A percentile compares a stretch with the other conserved stretches of the same genome.
These are phyloP conservation scores for Gibbula magus DNA, from an alignment of 2,888 invertebrate genomes.

Conservation along the genomic window DNA sequence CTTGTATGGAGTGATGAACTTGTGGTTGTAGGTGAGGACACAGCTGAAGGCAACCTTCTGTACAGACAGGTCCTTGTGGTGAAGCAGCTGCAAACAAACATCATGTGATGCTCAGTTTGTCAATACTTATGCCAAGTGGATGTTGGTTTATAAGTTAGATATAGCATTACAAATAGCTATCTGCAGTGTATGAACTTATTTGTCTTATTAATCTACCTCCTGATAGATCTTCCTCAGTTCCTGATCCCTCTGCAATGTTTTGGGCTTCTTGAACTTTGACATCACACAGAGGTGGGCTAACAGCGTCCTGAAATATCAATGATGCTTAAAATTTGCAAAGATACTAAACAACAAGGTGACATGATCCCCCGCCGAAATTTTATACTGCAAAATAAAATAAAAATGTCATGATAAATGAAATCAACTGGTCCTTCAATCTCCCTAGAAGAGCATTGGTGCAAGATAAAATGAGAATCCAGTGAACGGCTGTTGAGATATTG, in stretches of 20 bases:
- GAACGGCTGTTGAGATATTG: too few species aligned
- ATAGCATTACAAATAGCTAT: too few species aligned
- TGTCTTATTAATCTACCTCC: constrained; percentile 61
- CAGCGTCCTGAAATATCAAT: constrained; percentile 60
- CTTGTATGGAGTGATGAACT: constrained; percentile 85
- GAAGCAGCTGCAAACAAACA: constrained; percentile 85
- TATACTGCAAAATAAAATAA: too few species aligned
- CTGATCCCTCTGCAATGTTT: constrained; percentile 85
- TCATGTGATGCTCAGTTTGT: not conserved
- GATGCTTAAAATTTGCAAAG: too few species aligned
- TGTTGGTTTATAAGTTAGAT: not conserved
- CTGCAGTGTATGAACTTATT: not conserved
- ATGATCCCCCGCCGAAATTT: too few species aligned
- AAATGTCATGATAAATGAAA: too few species aligned
- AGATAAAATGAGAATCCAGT: too few species aligned
- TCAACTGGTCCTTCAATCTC: too few species aligned
- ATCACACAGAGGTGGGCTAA: constrained; percentile 81
- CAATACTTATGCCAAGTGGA: not conserved
- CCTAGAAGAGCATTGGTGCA: too few species aligned
- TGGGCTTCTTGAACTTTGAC: constrained; percentile 87
- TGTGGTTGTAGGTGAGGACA: constrained; percentile 88
- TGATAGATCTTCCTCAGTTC: constrained; percentile 80
- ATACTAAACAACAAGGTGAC: too few species aligned
- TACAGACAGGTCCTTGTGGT: constrained; percentile 85
- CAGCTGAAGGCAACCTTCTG: constrained; percentile 92